These are phyloP conservation scores for Microcebus lehilahytsara DNA, from an alignment of 2,113 vertebrate genomes.

Conservation along the genomic window DNA sequence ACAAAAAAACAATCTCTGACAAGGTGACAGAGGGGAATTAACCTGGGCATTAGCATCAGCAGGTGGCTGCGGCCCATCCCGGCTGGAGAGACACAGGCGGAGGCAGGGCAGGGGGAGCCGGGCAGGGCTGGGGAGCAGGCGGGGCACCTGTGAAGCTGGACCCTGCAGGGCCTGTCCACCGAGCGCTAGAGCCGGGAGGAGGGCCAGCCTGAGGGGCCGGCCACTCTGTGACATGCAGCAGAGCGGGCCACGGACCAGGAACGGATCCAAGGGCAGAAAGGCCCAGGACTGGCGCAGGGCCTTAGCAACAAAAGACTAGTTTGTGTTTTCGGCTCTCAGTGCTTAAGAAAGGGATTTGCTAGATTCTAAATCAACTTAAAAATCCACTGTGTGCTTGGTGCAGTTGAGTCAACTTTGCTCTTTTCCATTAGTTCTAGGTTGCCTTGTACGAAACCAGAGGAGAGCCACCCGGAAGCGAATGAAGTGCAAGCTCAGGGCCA, in stretches of 20 bases:
- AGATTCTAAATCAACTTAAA: conserved; percentile 29
- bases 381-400: neutral
- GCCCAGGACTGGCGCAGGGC: neutral
- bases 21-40: neutral
- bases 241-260: neutral
- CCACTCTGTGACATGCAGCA: neutral
- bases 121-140: no score
- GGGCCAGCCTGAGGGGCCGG: neutral
- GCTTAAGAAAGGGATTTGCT: conserved; percentile 1
- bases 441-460: neutral
- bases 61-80: neutral
- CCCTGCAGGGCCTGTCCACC: neutral
- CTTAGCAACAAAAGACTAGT: conserved; percentile 35
- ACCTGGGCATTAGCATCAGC: no score
- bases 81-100: neutral
- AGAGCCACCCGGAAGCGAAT: neutral
- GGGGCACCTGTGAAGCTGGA: neutral
- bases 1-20: neutral
- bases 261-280: conserved; percentile 27
- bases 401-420: neutral
- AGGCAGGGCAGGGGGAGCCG: fast-evolving
- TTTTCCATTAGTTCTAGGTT: neutral
- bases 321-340: conserved; percentile 38
- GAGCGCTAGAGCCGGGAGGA: neutral
- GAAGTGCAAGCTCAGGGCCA: neutral